Evolutionary conservation across 2,888 invertebrate genomes (phyloP).

Genomic region (Drosophila mimetica): DNA sequence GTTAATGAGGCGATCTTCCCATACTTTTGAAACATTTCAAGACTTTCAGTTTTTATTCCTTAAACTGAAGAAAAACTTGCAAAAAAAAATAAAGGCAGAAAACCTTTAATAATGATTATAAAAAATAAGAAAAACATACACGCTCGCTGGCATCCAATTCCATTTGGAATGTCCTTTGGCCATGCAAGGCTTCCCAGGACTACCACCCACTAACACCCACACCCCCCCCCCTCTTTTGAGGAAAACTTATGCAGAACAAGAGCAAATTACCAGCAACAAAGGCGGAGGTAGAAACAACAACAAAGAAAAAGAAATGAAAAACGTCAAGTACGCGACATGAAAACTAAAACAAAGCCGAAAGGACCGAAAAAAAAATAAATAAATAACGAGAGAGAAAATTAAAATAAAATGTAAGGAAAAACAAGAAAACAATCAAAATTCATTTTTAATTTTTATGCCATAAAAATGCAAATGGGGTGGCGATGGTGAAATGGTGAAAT

Average conservation of each 20-base stretch:
- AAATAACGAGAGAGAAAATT: constrained; percentile 50
- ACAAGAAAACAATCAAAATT: constrained; percentile 72
- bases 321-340: constrained; percentile 64
- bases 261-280: constrained; percentile 55
- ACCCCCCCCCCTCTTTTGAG: background rate
- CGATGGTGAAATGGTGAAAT: constrained; percentile 34
- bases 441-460: constrained; percentile 79
- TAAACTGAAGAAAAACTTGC: background rate
- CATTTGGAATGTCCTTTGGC: constrained; percentile 66
- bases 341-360: constrained; percentile 43
- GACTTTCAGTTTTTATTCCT: too few species aligned
- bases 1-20: background rate
- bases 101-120: constrained; percentile 7
- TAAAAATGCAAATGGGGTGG: constrained; percentile 77
- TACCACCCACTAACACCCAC: background rate
- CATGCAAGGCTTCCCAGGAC: constrained; percentile 69
- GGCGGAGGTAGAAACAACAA: constrained; percentile 16
- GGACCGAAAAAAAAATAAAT: constrained; percentile 48
- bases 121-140: too few species aligned
- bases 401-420: constrained; percentile 47
- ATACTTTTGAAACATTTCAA: background rate
- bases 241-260: constrained; percentile 52
- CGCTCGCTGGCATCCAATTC: constrained; percentile 22
- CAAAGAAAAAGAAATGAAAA: constrained; percentile 34
- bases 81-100: too few species aligned